A percentile compares a stretch with the other conserved stretches of the same genome.
phyloP scores from a whole-genome alignment of 2,797 vertebrate genomes.

The Channallabes apus region DNA sequence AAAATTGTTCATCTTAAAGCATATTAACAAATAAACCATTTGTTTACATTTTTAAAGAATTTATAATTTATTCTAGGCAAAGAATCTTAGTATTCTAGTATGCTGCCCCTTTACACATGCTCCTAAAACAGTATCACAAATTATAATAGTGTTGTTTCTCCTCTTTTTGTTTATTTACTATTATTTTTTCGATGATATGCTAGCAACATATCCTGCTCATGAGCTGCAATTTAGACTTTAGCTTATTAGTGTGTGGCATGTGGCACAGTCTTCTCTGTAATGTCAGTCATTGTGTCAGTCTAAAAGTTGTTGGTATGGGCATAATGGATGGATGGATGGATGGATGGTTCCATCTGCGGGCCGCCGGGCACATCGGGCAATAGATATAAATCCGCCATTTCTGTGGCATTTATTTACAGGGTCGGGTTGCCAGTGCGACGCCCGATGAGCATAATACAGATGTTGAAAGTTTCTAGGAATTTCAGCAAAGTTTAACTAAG shows the following conservation, averaged over 20 bases:
- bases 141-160: background rate
- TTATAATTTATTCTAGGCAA: too few relatives aligned
- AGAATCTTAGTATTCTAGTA: background rate
- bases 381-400: too few relatives aligned
- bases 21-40: background rate
- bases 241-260: background rate
- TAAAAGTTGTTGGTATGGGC: conserved; percentile 10
- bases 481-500: background rate
- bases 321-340: background rate
- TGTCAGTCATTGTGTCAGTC: background rate
- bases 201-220: background rate
- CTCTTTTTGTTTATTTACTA: background rate
- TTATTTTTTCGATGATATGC: too few relatives aligned
- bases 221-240: background rate
- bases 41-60: background rate
- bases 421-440: too few relatives aligned
- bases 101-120: background rate
- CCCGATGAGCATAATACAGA: background rate
- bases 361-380: too few relatives aligned
- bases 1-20: background rate
- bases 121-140: background rate
- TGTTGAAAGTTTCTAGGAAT: conserved; percentile 5
- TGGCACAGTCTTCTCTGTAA: background rate
- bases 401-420: too few relatives aligned
- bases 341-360: background rate